Percentiles rank a stretch among this genome's conserved stretches.
Conservation (phyloP, 2,113 vertebrate genomes). For the Solenodon paradoxus region DNA sequence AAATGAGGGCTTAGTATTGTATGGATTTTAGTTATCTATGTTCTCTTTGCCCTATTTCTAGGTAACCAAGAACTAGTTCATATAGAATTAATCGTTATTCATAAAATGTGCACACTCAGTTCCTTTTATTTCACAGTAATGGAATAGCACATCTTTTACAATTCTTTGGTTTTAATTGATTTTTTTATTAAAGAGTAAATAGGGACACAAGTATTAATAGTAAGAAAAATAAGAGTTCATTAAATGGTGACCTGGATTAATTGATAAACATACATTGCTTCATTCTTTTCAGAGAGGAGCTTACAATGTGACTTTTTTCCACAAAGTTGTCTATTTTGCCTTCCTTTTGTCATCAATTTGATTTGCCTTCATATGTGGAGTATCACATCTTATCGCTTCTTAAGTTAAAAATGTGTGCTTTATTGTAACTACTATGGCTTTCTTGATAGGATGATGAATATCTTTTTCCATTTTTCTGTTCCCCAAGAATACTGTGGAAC, state of each 20-base stretch:
- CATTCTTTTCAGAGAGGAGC: not conserved
- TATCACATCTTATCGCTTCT: not conserved
- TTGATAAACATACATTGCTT: not conserved
- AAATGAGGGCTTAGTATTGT: not conserved
- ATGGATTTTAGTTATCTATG: not conserved
- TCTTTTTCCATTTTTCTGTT: constrained; percentile 7
- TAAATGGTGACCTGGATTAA: not conserved
- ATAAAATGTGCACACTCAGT: not conserved
- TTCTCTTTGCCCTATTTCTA: not conserved
- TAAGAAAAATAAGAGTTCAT: not conserved
- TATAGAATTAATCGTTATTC: not conserved
- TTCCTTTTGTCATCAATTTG: not conserved
- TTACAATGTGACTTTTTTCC: not conserved
- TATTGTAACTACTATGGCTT: not conserved
- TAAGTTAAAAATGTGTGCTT: constrained; percentile 9
- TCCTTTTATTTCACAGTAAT: not conserved
- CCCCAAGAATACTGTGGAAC: constrained; percentile 92
- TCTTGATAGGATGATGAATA: not conserved
- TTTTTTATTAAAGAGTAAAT: not conserved
- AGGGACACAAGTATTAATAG: not conserved
- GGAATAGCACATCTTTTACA: not conserved
- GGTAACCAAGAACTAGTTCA: not conserved
- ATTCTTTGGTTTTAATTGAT: constrained; percentile 2
- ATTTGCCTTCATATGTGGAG: not conserved
- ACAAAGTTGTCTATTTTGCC: not conserved